These are phyloP conservation scores for Coregonus suidteri DNA, from an alignment of 2,797 vertebrate genomes.

Conservation along the genomic window DNA sequence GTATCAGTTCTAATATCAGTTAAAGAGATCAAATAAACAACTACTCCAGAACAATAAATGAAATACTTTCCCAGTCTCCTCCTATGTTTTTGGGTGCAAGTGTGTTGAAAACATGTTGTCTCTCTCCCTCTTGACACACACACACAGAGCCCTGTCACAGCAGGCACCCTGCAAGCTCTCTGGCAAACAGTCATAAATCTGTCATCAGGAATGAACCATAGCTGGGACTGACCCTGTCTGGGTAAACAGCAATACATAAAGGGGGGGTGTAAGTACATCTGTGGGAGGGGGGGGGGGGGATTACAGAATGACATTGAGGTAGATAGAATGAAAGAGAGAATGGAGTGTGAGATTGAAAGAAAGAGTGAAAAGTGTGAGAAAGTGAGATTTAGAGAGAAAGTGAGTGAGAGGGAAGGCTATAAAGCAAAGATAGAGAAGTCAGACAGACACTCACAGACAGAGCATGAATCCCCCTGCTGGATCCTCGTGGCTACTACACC, in stretches of 20 bases:
- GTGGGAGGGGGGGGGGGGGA: not conserved
- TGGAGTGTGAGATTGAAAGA: not conserved
- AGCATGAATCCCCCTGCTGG: constrained; percentile 68
- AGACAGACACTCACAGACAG: constrained; percentile 39
- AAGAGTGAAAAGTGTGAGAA: constrained; percentile 1
- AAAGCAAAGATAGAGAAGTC: not conserved
- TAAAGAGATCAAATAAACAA: constrained; percentile 60
- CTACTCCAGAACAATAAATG: constrained; percentile 56
- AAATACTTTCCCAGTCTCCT: constrained; percentile 71
- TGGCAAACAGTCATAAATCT: constrained; percentile 86
- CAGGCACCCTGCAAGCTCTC: constrained; percentile 72
- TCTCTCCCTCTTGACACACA: constrained; percentile 78
- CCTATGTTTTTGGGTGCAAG: constrained; percentile 71
- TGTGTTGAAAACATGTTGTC: constrained; percentile 87
- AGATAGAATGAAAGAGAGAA: not conserved
- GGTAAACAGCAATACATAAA: constrained; percentile 90
- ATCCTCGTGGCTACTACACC: constrained; percentile 34
- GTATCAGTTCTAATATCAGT: not conserved
- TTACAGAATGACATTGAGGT: not conserved
- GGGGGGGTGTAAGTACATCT: constrained; percentile 51
- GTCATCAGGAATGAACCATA: constrained; percentile 89
- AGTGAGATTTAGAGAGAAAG: constrained; percentile 10
- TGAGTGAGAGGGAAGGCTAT: not conserved
- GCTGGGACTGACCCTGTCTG: constrained; percentile 87
- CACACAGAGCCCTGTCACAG: constrained; percentile 62